Evolutionary conservation across 37 sponge, comb jelly and placozoan species (phyloP).

Genomic region (Mnemiopsis leidyi): DNA sequence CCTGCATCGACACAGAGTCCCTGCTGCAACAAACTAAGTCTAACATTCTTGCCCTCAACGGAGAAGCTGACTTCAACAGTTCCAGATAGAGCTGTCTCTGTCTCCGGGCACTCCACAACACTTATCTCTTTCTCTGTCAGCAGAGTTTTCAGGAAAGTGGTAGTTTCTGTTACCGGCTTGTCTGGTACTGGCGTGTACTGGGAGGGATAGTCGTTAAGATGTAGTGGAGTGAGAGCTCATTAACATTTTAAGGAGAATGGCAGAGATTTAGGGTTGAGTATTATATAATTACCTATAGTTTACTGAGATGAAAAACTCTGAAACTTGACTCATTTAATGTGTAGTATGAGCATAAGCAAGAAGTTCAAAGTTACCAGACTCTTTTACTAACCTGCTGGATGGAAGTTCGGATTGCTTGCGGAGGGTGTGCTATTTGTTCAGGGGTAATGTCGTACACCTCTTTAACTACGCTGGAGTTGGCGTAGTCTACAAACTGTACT

Average conservation of each 20-base stretch:
- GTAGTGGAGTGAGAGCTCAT: too few species aligned
- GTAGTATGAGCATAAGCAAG: too few species aligned
- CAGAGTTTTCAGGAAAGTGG: neutral
- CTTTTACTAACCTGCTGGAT: neutral
- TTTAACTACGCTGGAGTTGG: neutral
- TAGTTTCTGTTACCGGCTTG: neutral
- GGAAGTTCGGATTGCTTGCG: neutral
- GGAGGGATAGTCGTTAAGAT: neutral
- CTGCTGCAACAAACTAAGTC: neutral
- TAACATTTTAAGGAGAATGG: too few species aligned
- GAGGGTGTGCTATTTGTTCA: neutral
- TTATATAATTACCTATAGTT: too few species aligned
- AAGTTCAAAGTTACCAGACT: too few species aligned
- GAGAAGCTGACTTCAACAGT: neutral
- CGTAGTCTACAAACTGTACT: conserved; percentile 22
- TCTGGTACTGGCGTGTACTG: neutral
- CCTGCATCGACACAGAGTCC: neutral
- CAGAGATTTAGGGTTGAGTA: too few species aligned
- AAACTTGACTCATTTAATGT: too few species aligned
- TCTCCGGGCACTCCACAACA: neutral
- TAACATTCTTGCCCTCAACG: neutral
- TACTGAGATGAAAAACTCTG: too few species aligned
- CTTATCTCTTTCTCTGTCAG: neutral
- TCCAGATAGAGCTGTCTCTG: neutral
- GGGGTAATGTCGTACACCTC: conserved; percentile 28